phyloP scores from a whole-genome alignment of 37 sponge, comb jelly and placozoan species.

The Hexactinellida sp. region DNA sequence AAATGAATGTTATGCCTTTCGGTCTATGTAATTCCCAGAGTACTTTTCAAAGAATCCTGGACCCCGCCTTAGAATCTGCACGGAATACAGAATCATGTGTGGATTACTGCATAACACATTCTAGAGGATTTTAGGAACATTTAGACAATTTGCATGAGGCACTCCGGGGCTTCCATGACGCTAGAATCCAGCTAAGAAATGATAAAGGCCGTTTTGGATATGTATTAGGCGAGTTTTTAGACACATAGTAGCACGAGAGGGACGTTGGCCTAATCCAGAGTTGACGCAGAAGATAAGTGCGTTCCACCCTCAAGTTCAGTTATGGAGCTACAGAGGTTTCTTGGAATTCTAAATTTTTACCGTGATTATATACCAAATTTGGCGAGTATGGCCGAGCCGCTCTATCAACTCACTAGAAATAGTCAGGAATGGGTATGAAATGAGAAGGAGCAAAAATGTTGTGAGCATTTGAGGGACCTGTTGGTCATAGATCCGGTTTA shows the following conservation, averaged over 20 bases:
- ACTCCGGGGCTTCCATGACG: background rate
- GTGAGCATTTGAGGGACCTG: background rate
- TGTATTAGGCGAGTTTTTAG: background rate
- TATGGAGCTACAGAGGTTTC: background rate
- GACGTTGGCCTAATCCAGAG: background rate
- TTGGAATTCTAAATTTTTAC: background rate
- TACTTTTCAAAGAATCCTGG: conserved; percentile 20
- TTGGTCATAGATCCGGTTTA: background rate
- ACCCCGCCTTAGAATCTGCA: background rate
- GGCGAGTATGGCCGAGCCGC: background rate
- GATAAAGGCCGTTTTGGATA: background rate
- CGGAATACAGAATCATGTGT: background rate
- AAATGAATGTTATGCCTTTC: conserved; percentile 23
- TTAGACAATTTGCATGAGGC: background rate
- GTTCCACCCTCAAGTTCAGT: background rate
- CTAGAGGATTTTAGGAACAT: background rate
- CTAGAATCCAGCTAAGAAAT: background rate
- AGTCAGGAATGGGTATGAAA: background rate
- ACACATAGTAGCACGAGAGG: background rate
- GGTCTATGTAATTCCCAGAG: conserved; percentile 22
- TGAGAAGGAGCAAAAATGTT: background rate
- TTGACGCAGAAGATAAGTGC: background rate
- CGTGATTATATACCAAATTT: background rate
- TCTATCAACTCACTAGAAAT: background rate
- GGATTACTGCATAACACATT: background rate